A percentile compares a stretch with the other conserved stretches of the same genome.
Conservation (phyloP, 2,888 invertebrate species). For the Graphium colonna region DNA sequence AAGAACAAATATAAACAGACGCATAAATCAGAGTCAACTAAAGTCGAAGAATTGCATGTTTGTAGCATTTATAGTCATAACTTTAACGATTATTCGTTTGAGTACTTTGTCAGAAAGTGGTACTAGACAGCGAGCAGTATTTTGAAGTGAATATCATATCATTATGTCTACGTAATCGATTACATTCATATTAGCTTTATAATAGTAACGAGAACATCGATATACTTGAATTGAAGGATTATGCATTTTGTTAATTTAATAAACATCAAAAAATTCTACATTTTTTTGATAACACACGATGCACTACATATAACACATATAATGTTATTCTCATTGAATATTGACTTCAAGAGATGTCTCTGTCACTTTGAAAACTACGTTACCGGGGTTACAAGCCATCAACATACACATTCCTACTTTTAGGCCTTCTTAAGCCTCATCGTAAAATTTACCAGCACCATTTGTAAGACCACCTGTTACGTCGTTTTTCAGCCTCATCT, state of each 20-base stretch:
- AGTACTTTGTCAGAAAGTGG: neutral
- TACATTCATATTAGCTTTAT: neutral
- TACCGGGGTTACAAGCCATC: slow-evolving; percentile 10
- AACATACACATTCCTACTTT: slow-evolving; percentile 9
- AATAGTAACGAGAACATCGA: slow-evolving; percentile 6
- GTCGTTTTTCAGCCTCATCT: slow-evolving; percentile 2
- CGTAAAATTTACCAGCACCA: slow-evolving; percentile 37
- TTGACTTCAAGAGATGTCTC: slow-evolving; percentile 2
- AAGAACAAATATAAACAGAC: too few relatives aligned
- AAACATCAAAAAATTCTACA: neutral
- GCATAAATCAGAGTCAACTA: too few relatives aligned
- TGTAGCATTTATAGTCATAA: too few relatives aligned
- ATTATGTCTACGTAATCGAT: slow-evolving; percentile 7
- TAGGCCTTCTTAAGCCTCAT: slow-evolving; percentile 12
- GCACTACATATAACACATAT: neutral
- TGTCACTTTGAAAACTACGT: slow-evolving; percentile 9
- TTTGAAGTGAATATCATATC: neutral
- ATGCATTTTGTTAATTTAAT: neutral
- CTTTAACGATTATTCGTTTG: neutral
- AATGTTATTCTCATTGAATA: neutral
- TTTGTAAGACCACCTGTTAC: slow-evolving; percentile 36
- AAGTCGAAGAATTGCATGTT: too few relatives aligned
- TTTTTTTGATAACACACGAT: neutral
- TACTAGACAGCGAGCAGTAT: neutral
- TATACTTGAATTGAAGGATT: neutral